Evolutionary conservation across 2,888 invertebrate species (phyloP).

Genomic region (Parnassius mnemosyne): DNA sequence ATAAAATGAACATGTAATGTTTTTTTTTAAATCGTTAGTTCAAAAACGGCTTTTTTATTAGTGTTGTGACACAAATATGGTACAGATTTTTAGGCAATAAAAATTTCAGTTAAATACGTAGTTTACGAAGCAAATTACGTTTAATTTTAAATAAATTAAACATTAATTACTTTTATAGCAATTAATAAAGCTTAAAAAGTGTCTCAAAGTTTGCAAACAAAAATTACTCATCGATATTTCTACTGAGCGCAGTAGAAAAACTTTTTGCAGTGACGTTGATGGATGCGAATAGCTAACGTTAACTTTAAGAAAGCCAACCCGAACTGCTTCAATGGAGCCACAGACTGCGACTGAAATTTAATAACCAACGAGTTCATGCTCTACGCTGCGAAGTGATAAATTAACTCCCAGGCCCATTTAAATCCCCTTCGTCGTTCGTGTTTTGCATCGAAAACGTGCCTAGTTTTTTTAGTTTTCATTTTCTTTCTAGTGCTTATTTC

Average conservation of each 20-base stretch:
- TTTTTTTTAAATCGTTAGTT: no score
- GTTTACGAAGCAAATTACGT: no score
- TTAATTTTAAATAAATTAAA: no score
- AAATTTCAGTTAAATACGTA: no score
- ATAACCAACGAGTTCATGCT: neutral
- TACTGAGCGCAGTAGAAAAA: neutral
- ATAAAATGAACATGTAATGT: no score
- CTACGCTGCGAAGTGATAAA: neutral
- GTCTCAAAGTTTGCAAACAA: no score
- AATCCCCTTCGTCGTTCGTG: neutral
- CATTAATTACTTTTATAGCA: no score
- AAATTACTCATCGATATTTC: neutral
- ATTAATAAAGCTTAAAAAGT: no score
- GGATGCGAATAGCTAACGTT: neutral
- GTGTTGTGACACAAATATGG: no score
- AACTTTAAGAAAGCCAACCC: no score
- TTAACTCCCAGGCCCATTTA: neutral
- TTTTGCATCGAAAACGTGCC: neutral
- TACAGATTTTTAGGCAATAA: no score
- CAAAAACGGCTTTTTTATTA: no score
- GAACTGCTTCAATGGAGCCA: neutral
- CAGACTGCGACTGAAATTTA: neutral
- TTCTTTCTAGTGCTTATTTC: neutral
- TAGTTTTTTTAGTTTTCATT: neutral
- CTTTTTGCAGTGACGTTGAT: neutral